Base-by-base conservation (phyloP, 1,140 invertebrate species). In the Drosophila simulans region DNA sequence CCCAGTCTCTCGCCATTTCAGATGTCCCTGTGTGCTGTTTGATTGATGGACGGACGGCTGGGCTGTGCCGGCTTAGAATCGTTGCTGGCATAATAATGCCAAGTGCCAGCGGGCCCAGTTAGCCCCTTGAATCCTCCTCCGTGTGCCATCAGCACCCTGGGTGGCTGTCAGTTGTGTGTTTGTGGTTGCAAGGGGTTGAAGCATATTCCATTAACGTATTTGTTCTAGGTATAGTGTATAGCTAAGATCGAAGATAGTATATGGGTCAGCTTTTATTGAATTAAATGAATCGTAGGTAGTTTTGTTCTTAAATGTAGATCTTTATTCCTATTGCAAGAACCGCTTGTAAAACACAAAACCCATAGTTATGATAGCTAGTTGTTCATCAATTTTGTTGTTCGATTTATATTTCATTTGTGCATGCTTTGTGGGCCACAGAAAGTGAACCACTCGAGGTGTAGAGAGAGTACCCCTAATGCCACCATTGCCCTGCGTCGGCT, bases 41-140 rank as follows among this genome's bases (percentile, higher is more conserved):
- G 77, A 80, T 80, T 80, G 77, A 76, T 80, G 53, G 71, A 68
- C 64, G 65, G 8, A 27, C 25, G 25, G 8, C 7, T 31, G 31
- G 8, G 17, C 13, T 65, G 34, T 17, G 62, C 31, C 43, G 56
- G 62, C 45, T 65, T 54, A 42, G 53, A 74, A 75, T 53, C 37
- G 45, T 63, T 45, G 45, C 54, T 49, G 45, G 62, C 55, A 56
- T 63, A 46, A 73, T 83, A 74, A 68, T 53, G 46, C 49, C 25
- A 66, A 63, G 27, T 39, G 42, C 59, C 63, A 34, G 20, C 49
- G 42, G 62, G 31, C 39, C 12, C 45, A 39, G 56, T 48, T 54
- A 49, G 52, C 27, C 59, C 53, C 25, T 54, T 27, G 53, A 22
- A 59, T 62, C 15, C 15, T 63, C 35, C 11, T 42, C 12, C 17